These are phyloP conservation scores for Lipotes vexillifer DNA, from an alignment of 2,113 vertebrate species.

Conservation along the genomic window DNA sequence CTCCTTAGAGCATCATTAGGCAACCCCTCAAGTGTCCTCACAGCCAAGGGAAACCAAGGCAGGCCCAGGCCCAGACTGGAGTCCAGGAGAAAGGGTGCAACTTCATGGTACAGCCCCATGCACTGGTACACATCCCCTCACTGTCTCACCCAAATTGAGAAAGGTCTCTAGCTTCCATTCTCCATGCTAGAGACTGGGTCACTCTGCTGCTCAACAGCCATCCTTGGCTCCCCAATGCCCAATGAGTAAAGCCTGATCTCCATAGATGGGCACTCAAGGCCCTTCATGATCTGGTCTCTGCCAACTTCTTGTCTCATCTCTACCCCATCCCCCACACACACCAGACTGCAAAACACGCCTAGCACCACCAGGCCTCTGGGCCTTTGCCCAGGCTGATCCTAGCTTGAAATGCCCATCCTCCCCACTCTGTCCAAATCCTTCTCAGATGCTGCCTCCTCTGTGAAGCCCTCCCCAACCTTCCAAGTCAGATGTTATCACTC, in stretches of 20 bases:
- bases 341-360: not conserved
- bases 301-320: not conserved
- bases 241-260: not conserved
- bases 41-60: conserved; percentile 1
- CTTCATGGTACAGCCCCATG: not conserved
- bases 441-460: conserved; percentile 20
- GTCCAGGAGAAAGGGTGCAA: not conserved
- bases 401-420: not conserved
- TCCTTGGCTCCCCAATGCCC: not conserved
- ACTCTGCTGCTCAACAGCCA: not conserved
- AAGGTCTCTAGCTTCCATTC: not conserved
- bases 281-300: not conserved
- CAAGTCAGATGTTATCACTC: not conserved
- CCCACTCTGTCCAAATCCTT: not conserved
- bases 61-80: not conserved
- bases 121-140: not conserved
- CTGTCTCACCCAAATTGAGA: not conserved
- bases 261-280: not conserved
- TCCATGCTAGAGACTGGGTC: not conserved
- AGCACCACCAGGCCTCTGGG: conserved; percentile 24
- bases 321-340: not conserved
- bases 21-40: not conserved
- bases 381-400: not conserved
- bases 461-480: not conserved
- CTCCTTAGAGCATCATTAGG: not conserved